Evolutionary conservation across 1,140 invertebrate species (phyloP), one percentile per base, ranked within the genome.

Genomic region (Nebria ingens): DNA sequence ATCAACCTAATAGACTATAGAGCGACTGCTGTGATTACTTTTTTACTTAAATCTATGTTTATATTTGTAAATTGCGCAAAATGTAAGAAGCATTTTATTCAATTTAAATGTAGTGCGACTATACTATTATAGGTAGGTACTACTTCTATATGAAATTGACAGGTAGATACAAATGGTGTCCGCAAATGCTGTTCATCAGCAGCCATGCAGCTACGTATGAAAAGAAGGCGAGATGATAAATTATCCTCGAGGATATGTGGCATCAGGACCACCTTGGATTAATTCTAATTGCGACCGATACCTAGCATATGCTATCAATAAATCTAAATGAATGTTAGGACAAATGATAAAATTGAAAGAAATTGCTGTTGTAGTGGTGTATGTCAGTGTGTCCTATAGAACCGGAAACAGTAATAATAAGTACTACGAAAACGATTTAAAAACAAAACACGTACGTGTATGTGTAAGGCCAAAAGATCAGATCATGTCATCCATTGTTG

Each of bases 401-500:
- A n/a, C n/a, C n/a, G n/a, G n/a, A n/a, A n/a, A n/a, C n/a, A n/a
- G n/a, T n/a, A 29, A 29, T 29, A 13, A 29, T 6, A 29, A 17
- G 17, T 45, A 45, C 9, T 12, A 9, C 40, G 17, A 45, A 45
- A 34, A 34, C 25, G n/a, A 12, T 45, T 12, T 12, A 45, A 45
- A 45, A 45, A 17, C 40, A 45, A 45, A 17, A 6, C 40, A 45
- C 40, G 40, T 45, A 11, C 40, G 15, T 17, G 17, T 4, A 29
- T 11, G 17, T 17, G 15, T 9, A 45, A 9, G 17, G 6, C 40
- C 40, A 17, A 29, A 29, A 11, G 15, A 17, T 45, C 6, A 45
- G 40, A 45, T 45, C 40, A 45, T 45, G 40, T 45, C 40, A 3
- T 45, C 40, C 40, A 45, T 45, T 45, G 40, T 45, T 6, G 6